phyloP scores from a whole-genome alignment of 1,140 invertebrate species.

The Meloidogyne hapla region DNA sequence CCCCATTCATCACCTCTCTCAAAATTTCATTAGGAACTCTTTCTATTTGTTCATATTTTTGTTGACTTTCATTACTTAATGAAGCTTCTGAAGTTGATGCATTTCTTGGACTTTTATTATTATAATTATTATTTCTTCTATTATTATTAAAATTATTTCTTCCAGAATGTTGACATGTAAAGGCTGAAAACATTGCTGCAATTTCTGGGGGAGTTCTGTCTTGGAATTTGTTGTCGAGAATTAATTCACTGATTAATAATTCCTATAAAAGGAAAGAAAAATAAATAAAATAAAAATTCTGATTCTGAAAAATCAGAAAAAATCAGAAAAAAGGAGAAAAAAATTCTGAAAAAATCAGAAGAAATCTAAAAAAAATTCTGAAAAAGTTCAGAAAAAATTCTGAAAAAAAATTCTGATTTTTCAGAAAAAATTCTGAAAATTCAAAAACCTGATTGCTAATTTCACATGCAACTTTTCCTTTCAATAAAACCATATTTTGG shows the following conservation, averaged over 20 bases:
- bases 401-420: too few species aligned
- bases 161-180: slow-evolving; percentile 72
- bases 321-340: too few species aligned
- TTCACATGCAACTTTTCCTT: slow-evolving; percentile 89
- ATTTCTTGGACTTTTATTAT: background rate
- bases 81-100: background rate
- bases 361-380: too few species aligned
- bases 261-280: slow-evolving; percentile 31
- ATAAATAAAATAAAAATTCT: too few species aligned
- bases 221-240: slow-evolving; percentile 84
- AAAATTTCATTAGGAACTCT: slow-evolving; percentile 1
- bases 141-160: slow-evolving; percentile 10
- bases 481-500: slow-evolving; percentile 74
- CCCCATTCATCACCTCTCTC: slow-evolving; percentile 13
- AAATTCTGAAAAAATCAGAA: too few species aligned
- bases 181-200: slow-evolving; percentile 67
- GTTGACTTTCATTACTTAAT: background rate
- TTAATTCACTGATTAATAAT: slow-evolving; percentile 83
- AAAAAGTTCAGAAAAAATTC: too few species aligned
- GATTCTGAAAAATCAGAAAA: background rate
- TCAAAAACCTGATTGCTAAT: slow-evolving; percentile 74
- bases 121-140: background rate
- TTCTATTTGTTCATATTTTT: background rate
- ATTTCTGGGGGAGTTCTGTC: slow-evolving; percentile 77
- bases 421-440: too few species aligned